A percentile compares a stretch with the other conserved stretches of the same genome.
Conservation (phyloP, 2,888 invertebrate genomes). For the Agyllia agylla region DNA sequence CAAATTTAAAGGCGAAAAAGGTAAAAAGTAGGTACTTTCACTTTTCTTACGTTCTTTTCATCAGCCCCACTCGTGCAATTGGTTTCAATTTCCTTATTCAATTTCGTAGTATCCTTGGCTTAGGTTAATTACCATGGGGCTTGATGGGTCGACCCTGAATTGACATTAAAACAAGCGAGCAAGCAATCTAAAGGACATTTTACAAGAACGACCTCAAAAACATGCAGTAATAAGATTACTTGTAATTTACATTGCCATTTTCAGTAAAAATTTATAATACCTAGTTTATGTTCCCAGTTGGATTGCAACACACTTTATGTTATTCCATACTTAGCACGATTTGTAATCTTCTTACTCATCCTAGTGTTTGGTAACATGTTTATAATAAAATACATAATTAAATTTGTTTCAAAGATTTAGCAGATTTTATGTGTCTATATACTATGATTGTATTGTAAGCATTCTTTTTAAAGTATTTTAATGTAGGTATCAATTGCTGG, state of each 20-base stretch:
- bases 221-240: slow-evolving; percentile 26
- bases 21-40: not conserved
- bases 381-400: no score
- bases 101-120: not conserved
- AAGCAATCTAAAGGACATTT: slow-evolving; percentile 23
- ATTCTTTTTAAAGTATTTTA: not conserved
- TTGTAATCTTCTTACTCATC: not conserved
- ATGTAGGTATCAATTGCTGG: not conserved
- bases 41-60: not conserved
- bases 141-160: slow-evolving; percentile 9
- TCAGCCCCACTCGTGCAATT: not conserved
- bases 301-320: not conserved
- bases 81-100: not conserved
- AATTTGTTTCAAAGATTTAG: not conserved
- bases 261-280: not conserved
- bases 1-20: not conserved
- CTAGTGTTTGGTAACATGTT: not conserved
- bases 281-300: not conserved
- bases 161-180: slow-evolving; percentile 31
- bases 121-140: not conserved
- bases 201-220: not conserved
- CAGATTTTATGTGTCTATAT: no score
- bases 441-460: not conserved
- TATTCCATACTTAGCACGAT: not conserved
- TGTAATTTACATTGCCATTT: not conserved